Percentiles rank a stretch among this genome's conserved stretches.
phyloP scores from a whole-genome alignment of 2,113 vertebrate species.

The Syngnathus typhle region DNA sequence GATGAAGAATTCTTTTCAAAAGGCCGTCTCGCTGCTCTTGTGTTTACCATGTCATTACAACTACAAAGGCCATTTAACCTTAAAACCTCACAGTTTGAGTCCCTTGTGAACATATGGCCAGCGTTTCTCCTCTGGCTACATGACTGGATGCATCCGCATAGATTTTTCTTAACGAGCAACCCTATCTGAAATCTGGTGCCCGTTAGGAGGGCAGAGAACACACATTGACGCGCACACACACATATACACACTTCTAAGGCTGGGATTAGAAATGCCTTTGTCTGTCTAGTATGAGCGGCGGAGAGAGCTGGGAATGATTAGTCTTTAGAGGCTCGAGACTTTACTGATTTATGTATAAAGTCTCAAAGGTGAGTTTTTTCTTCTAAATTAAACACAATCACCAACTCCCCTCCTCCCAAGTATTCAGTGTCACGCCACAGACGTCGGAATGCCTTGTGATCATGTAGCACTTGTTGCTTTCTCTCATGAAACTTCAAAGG shows the following conservation, averaged over 20 bases:
- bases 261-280: slow-evolving; percentile 73
- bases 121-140: slow-evolving; percentile 65
- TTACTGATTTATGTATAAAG: slow-evolving; percentile 74
- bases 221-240: slow-evolving; percentile 24
- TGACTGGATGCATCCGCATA: slow-evolving; percentile 71
- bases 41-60: slow-evolving; percentile 72
- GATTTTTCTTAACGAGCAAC: slow-evolving; percentile 72
- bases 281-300: slow-evolving; percentile 61
- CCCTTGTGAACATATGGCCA: slow-evolving; percentile 68
- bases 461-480: slow-evolving; percentile 69
- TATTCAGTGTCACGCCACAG: slow-evolving; percentile 72
- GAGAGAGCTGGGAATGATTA: slow-evolving; percentile 73
- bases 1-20: slow-evolving; percentile 62
- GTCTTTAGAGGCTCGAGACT: slow-evolving; percentile 71
- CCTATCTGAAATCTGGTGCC: slow-evolving; percentile 73
- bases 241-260: slow-evolving; percentile 58
- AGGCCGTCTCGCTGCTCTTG: slow-evolving; percentile 56
- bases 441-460: slow-evolving; percentile 66
- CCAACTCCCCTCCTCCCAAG: slow-evolving; percentile 53
- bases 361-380: slow-evolving; percentile 72
- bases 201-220: slow-evolving; percentile 63
- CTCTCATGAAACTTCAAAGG: slow-evolving; percentile 62
- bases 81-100: slow-evolving; percentile 72
- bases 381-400: slow-evolving; percentile 73
- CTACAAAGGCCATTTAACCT: slow-evolving; percentile 74